Percentiles rank a stretch among this genome's conserved stretches.
Evolutionary conservation across 2,888 invertebrate species (phyloP).

Genomic region (Chrysolina oricalcia): DNA sequence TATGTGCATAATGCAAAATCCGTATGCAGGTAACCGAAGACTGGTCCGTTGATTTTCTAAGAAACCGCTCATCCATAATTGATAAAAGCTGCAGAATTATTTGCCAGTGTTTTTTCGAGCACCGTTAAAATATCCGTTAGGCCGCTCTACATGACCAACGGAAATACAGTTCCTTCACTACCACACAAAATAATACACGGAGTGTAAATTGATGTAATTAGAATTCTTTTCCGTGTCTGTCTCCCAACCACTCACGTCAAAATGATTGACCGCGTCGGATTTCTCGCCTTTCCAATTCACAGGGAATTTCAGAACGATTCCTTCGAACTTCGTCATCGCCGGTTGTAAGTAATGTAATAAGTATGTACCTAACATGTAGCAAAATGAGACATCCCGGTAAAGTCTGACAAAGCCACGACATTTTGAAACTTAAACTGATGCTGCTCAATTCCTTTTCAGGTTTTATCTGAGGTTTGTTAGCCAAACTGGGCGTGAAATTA

Average conservation of each 20-base stretch:
- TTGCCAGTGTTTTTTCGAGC: background rate
- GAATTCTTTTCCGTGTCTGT: constrained; percentile 10
- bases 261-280: background rate
- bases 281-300: background rate
- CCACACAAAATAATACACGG: constrained; percentile 18
- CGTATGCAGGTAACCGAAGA: background rate
- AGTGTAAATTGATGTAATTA: constrained; percentile 21
- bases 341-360: no score
- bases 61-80: constrained; percentile 21
- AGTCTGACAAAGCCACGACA: no score
- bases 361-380: no score
- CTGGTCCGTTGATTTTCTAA: background rate
- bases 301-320: background rate
- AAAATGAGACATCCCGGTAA: no score
- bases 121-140: constrained; percentile 31
- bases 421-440: no score
- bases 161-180: constrained; percentile 28
- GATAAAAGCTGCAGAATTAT: constrained; percentile 18
- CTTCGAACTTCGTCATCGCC: background rate
- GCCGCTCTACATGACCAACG: constrained; percentile 26
- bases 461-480: no score
- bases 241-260: background rate
- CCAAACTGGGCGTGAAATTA: no score
- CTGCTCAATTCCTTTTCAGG: no score
- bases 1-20: no score